phyloP scores from a whole-genome alignment of 2,113 vertebrate genomes.

The Dipodomys merriami region DNA sequence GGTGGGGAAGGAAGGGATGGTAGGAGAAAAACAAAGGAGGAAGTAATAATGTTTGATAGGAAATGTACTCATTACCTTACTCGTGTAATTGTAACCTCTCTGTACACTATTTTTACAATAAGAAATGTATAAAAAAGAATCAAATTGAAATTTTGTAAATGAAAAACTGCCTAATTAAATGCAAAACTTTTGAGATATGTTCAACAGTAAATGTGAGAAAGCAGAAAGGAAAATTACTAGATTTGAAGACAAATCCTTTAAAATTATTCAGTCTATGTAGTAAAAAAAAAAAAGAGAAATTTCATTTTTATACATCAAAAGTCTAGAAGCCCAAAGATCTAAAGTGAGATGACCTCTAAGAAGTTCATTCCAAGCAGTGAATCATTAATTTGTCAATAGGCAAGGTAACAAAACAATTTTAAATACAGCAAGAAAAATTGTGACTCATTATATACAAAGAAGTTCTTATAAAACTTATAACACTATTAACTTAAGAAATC shows the following conservation, averaged over 20 bases:
- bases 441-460: background rate
- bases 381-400: conserved; percentile 10
- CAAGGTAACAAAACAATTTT: background rate
- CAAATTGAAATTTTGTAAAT: background rate
- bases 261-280: background rate
- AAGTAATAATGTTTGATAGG: too few species aligned
- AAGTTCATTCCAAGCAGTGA: background rate
- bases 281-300: background rate
- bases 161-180: background rate
- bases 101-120: too few species aligned
- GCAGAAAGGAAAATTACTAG: background rate
- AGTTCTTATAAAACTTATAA: background rate
- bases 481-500: background rate
- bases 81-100: too few species aligned
- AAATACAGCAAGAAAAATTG: background rate
- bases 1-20: too few species aligned
- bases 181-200: background rate
- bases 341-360: background rate
- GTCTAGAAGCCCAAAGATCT: background rate
- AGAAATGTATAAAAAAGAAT: too few species aligned
- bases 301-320: background rate
- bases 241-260: background rate
- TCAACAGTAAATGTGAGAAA: background rate
- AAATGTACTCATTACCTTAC: too few species aligned
- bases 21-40: too few species aligned